Evolutionary conservation across 2,888 invertebrate species (phyloP).

Genomic region (Pharmacophagus antenor): DNA sequence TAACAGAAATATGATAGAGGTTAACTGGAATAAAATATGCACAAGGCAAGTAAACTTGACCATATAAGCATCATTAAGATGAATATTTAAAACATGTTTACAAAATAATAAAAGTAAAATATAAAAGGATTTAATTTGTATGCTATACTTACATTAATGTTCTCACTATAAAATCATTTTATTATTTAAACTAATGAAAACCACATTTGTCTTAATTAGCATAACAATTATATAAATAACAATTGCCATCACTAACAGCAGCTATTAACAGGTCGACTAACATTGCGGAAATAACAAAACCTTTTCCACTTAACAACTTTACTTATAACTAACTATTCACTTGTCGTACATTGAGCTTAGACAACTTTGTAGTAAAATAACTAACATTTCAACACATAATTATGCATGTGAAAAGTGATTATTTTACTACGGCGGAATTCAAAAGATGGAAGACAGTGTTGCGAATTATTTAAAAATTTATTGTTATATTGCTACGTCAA

Average conservation of each 20-base stretch:
- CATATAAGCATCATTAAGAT: background rate
- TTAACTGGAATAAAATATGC: constrained; percentile 53
- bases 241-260: constrained; percentile 2
- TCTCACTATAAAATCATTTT: background rate
- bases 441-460: background rate
- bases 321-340: constrained; percentile 17
- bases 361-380: constrained; percentile 20
- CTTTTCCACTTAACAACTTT: constrained; percentile 22
- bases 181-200: constrained; percentile 11
- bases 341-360: constrained; percentile 23
- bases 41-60: constrained; percentile 58
- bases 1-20: constrained; percentile 71
- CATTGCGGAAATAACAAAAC: constrained; percentile 18
- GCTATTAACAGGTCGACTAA: constrained; percentile 7
- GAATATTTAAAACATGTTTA: background rate
- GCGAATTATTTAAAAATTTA: background rate
- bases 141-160: background rate
- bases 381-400: constrained; percentile 16
- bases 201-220: no score
- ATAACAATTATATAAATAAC: no score
- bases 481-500: background rate
- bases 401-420: constrained; percentile 5
- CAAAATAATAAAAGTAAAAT: background rate
- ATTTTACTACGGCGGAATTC: constrained; percentile 1
- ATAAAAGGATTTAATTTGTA: background rate